These are phyloP conservation scores for Hippolais icterina DNA, from an alignment of 2,113 vertebrate species.

Conservation along the genomic window DNA sequence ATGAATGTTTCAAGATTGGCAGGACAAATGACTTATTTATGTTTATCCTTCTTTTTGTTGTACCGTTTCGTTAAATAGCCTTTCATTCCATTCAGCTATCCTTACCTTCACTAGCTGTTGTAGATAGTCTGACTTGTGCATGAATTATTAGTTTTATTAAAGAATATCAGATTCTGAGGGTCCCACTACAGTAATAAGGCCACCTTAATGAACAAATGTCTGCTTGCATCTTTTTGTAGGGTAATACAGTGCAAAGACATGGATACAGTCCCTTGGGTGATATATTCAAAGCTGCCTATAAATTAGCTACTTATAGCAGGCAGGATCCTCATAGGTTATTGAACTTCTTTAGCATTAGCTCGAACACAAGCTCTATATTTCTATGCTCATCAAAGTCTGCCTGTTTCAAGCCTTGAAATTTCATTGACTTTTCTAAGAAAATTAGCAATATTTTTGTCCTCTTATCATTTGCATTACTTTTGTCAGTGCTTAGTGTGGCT, in stretches of 20 bases:
- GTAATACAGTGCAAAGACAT: neutral
- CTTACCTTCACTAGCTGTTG: neutral
- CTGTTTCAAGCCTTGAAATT: neutral
- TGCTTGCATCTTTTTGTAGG: neutral
- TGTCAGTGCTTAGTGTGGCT: neutral
- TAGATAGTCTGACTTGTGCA: neutral
- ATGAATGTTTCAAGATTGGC: slow-evolving; percentile 22
- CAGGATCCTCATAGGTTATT: neutral
- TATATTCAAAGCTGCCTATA: neutral
- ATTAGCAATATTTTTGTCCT: neutral
- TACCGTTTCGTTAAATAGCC: neutral
- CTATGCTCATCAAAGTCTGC: neutral
- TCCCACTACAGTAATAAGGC: neutral
- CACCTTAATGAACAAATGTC: neutral
- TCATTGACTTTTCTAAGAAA: neutral
- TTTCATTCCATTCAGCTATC: neutral
- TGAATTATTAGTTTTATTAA: neutral
- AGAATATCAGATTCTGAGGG: neutral
- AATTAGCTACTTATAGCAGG: neutral
- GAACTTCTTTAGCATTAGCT: neutral
- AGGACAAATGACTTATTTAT: slow-evolving; percentile 48
- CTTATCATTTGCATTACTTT: neutral
- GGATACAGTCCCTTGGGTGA: neutral
- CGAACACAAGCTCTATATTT: neutral
- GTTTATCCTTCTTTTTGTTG: neutral